These are phyloP conservation scores for Clanis bilineata DNA, from an alignment of 2,888 invertebrate genomes.

Conservation along the genomic window DNA sequence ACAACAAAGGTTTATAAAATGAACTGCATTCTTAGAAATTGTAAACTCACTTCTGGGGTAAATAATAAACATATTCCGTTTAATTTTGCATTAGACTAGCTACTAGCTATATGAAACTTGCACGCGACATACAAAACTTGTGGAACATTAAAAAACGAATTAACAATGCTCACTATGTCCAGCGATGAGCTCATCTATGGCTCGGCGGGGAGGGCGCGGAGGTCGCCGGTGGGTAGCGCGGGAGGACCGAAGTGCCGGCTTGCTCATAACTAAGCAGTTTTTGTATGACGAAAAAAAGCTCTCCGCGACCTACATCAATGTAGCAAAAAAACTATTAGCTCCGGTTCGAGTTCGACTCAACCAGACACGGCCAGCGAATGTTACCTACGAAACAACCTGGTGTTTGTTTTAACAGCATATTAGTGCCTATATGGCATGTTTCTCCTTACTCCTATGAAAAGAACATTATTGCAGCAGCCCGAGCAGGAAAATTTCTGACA, in stretches of 20 bases:
- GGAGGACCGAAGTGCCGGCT: conserved; percentile 30
- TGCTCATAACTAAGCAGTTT: conserved; percentile 48
- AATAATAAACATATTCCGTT: too few relatives aligned
- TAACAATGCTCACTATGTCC: conserved; percentile 27
- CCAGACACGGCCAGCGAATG: conserved; percentile 1
- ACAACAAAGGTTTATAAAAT: conserved; percentile 16
- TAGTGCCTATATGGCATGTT: conserved; percentile 48
- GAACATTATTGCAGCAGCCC: conserved; percentile 34
- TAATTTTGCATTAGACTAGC: neutral
- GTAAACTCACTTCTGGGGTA: neutral
- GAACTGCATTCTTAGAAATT: neutral
- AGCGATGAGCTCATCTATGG: conserved; percentile 52
- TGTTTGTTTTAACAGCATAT: conserved; percentile 44
- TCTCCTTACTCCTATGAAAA: conserved; percentile 39
- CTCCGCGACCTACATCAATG: conserved; percentile 75
- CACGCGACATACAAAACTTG: neutral
- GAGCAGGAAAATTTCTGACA: conserved; percentile 1
- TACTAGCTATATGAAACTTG: neutral
- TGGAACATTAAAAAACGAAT: conserved; percentile 1
- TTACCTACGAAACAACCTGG: conserved; percentile 30
- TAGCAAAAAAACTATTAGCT: conserved; percentile 51
- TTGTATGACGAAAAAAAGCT: conserved; percentile 60
- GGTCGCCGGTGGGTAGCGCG: neutral
- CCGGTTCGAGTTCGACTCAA: conserved; percentile 31
- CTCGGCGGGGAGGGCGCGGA: conserved; percentile 21